Percentiles rank a stretch among this genome's conserved stretches.
Evolutionary conservation across 1,140 invertebrate genomes (phyloP).

Genomic region (Saccostrea cuccullata): DNA sequence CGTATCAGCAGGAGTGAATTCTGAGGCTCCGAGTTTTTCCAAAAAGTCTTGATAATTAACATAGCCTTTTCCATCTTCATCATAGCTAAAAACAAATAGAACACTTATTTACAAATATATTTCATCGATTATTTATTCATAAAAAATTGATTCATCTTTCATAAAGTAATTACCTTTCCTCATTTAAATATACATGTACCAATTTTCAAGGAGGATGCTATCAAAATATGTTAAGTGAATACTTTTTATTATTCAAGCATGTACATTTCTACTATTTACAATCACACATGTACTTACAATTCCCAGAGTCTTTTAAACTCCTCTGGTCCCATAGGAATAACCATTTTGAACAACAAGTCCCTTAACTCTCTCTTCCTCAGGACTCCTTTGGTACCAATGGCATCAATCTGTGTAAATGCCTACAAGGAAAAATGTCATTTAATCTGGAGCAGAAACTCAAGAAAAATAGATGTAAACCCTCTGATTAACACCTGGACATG

Average conservation of each 20-base stretch:
- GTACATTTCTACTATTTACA: no score
- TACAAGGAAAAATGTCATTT: constrained; percentile 45
- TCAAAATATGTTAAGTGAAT: no score
- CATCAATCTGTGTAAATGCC: constrained; percentile 73
- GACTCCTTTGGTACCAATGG: constrained; percentile 61
- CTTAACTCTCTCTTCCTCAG: constrained; percentile 70
- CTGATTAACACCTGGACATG: no score
- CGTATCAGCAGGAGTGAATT: constrained; percentile 72
- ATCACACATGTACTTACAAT: not conserved
- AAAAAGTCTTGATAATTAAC: constrained; percentile 73
- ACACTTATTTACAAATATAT: not conserved
- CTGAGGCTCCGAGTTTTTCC: constrained; percentile 66
- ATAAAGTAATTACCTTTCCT: no score
- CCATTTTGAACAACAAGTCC: constrained; percentile 69
- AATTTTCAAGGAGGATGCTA: no score
- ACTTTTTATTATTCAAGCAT: no score
- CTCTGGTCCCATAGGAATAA: constrained; percentile 68
- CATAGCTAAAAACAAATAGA: constrained; percentile 65
- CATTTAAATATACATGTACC: no score
- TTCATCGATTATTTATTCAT: no score
- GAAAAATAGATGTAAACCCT: no score
- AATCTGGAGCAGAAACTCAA: not conserved
- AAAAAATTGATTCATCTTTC: no score
- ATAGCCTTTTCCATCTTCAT: constrained; percentile 67
- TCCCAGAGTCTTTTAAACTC: constrained; percentile 72